phyloP scores from a whole-genome alignment of 1,140 invertebrate genomes.

The Lasioglossum baleicum region DNA sequence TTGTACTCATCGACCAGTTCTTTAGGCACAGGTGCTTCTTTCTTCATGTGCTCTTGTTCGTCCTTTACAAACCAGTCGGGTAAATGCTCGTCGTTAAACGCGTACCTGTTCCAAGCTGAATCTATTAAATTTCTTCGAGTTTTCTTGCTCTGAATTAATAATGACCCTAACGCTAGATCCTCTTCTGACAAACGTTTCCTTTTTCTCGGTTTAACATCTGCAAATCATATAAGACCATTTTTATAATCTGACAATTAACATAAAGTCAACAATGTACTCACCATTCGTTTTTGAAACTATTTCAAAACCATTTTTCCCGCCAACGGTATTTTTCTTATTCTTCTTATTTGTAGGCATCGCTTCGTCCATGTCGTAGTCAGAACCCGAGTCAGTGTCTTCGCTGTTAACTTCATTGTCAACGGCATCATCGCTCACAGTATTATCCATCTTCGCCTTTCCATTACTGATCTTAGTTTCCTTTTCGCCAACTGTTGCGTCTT shows the following conservation, averaged over 20 bases:
- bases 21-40: constrained; percentile 88
- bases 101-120: constrained; percentile 94
- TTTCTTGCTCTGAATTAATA: constrained; percentile 92
- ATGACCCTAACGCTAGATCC: constrained; percentile 92
- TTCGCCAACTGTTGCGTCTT: constrained; percentile 61
- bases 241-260: too few relatives aligned
- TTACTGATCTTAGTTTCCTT: constrained; percentile 48
- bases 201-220: constrained; percentile 79
- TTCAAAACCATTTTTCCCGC: constrained; percentile 84
- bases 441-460: constrained; percentile 62
- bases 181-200: constrained; percentile 90
- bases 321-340: constrained; percentile 63
- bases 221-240: constrained; percentile 51
- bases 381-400: constrained; percentile 80
- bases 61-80: constrained; percentile 98
- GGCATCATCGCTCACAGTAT: constrained; percentile 77
- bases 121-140: constrained; percentile 92
- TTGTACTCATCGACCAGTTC: constrained; percentile 87
- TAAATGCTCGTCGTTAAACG: constrained; percentile 92
- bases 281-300: constrained; percentile 83
- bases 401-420: constrained; percentile 24
- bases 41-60: constrained; percentile 94
- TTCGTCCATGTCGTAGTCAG: constrained; percentile 84
- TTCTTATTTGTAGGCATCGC: constrained; percentile 62
- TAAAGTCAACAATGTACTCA: constrained; percentile 52